Percentiles rank a stretch among this genome's conserved stretches.
These are phyloP conservation scores for Bombus soroeensis DNA, from an alignment of 1,140 invertebrate species.

Conservation along the genomic window DNA sequence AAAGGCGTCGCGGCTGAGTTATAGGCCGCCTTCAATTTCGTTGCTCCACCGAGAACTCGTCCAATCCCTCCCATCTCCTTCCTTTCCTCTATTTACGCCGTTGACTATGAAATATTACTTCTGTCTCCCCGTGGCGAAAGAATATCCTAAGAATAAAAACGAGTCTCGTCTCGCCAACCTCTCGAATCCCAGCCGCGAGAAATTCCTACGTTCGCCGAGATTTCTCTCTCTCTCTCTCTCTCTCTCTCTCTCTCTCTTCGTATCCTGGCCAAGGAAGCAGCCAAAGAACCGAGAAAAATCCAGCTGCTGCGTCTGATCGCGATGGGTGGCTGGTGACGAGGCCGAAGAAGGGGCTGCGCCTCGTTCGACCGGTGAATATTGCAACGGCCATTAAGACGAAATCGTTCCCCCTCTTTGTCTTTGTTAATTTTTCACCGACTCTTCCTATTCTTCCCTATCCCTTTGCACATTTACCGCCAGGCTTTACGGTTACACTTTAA, in stretches of 20 bases:
- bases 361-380: constrained; percentile 62
- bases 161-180: not conserved
- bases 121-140: constrained; percentile 25
- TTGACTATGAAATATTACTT: constrained; percentile 44
- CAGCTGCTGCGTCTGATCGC: constrained; percentile 21
- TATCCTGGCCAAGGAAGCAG: no score
- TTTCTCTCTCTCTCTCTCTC: no score
- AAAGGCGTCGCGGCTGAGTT: constrained; percentile 31
- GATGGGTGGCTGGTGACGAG: constrained; percentile 3
- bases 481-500: not conserved
- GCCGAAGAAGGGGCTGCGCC: constrained; percentile 10
- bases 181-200: not conserved
- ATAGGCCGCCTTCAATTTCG: constrained; percentile 48
- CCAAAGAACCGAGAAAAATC: not conserved
- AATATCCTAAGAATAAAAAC: constrained; percentile 35
- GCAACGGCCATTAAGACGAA: constrained; percentile 58
- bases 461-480: constrained; percentile 5
- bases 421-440: constrained; percentile 62
- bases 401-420: constrained; percentile 9
- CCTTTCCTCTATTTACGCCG: constrained; percentile 25
- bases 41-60: constrained; percentile 3
- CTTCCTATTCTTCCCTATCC: not conserved
- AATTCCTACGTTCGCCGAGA: not conserved
- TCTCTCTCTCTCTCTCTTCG: no score
- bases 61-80: not conserved